Conservation (phyloP, 2,113 vertebrate species). For the Malaclemys terrapin region DNA sequence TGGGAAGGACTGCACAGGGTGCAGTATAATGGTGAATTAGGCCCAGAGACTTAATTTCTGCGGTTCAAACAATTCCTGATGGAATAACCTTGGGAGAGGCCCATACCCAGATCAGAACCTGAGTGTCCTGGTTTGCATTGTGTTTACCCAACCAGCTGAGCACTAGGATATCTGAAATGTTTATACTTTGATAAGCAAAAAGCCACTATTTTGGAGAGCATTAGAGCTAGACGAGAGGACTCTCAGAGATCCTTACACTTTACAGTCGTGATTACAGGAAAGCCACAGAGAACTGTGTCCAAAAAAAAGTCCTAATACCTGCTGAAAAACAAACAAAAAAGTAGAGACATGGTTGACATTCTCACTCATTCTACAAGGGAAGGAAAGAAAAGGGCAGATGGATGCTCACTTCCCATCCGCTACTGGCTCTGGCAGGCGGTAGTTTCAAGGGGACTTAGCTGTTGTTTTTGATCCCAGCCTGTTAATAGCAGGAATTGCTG, state of each 20-base stretch:
- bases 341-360: conserved; percentile 4
- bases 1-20: background rate
- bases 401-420: conserved; percentile 51
- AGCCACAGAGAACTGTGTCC: background rate
- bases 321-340: conserved; percentile 36
- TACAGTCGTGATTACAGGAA: background rate
- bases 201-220: background rate
- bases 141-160: background rate
- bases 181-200: background rate
- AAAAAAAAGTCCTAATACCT: background rate
- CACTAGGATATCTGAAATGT: background rate
- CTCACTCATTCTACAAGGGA: background rate
- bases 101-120: background rate
- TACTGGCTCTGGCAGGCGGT: conserved; percentile 65
- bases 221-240: background rate
- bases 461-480: conserved; percentile 72
- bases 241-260: background rate
- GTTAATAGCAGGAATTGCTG: conserved; percentile 76
- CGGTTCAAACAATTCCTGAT: background rate
- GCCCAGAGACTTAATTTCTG: background rate
- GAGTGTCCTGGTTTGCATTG: background rate
- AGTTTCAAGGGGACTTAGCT: conserved; percentile 72
- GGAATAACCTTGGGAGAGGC: background rate
- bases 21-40: background rate
- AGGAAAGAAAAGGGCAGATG: conserved; percentile 63